These are phyloP conservation scores for Peromyscus attwateri DNA, from an alignment of 2,797 vertebrate genomes.

Conservation along the genomic window DNA sequence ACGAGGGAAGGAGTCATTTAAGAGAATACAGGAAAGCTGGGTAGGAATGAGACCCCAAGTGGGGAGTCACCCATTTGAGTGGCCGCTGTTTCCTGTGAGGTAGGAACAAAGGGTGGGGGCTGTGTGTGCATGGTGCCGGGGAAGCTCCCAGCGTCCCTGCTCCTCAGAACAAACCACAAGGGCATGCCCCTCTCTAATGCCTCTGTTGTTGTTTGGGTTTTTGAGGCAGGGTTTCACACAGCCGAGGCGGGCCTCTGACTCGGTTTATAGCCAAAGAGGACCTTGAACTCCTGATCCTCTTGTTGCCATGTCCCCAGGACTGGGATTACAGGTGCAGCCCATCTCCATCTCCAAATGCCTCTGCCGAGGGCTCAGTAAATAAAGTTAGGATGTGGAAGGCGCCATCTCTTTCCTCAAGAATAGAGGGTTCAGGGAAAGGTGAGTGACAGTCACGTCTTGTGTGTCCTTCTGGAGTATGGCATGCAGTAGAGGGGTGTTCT, in stretches of 20 bases:
- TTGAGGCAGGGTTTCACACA: background rate
- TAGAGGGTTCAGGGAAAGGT: background rate
- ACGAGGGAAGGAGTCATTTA: background rate
- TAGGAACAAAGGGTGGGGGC: background rate
- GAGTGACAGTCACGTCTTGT: rapidly evolving
- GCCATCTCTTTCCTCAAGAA: background rate
- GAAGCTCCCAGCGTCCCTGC: rapidly evolving
- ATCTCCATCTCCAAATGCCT: background rate
- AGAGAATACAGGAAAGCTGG: constrained; percentile 47
- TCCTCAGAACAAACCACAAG: background rate
- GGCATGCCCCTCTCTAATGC: background rate
- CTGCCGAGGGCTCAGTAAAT: background rate
- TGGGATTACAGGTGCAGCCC: background rate
- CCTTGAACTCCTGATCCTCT: background rate
- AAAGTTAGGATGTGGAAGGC: background rate
- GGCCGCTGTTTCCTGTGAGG: background rate
- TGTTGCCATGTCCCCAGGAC: background rate
- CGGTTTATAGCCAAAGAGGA: background rate
- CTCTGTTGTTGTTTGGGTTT: background rate
- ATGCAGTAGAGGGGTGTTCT: rapidly evolving
- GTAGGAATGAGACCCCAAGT: background rate
- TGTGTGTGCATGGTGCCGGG: too few relatives aligned
- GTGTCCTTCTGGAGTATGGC: too few relatives aligned
- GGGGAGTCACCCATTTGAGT: rapidly evolving
- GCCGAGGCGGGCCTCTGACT: background rate